Evolutionary conservation across 2,888 invertebrate species (phyloP).

Genomic region (Drosophila meridionalis): DNA sequence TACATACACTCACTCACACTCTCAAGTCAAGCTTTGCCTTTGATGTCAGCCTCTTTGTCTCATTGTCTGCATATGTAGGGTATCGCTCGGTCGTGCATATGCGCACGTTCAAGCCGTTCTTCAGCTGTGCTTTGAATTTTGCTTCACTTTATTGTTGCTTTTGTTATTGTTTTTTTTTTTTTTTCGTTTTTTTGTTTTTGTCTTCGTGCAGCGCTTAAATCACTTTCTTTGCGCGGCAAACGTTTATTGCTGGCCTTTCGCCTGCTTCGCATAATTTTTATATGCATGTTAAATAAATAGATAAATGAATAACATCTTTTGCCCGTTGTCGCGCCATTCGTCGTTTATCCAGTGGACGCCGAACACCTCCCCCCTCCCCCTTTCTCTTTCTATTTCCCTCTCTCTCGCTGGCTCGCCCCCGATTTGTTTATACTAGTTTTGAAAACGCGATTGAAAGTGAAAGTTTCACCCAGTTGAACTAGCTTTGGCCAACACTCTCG

Average conservation of each 20-base stretch:
- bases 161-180: background rate
- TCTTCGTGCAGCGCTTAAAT: constrained; percentile 43
- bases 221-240: constrained; percentile 63
- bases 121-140: constrained; percentile 33
- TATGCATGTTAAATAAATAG: constrained; percentile 65
- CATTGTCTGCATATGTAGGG: constrained; percentile 36
- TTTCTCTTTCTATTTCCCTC: background rate
- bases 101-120: constrained; percentile 34
- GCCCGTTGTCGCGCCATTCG: constrained; percentile 19
- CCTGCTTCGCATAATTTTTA: constrained; percentile 70
- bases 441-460: constrained; percentile 79
- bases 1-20: background rate
- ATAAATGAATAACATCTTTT: constrained; percentile 46
- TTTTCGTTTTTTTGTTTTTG: constrained; percentile 12
- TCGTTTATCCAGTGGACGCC: background rate
- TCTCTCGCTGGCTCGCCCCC: background rate
- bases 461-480: constrained; percentile 57
- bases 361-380: background rate
- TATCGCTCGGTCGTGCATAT: constrained; percentile 36
- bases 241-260: constrained; percentile 61
- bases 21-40: background rate
- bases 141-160: constrained; percentile 2
- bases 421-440: constrained; percentile 61
- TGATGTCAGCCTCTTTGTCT: background rate
- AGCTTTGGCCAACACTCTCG: constrained; percentile 17